phyloP scores from a whole-genome alignment of 1,140 invertebrate species.

The Tetranychus cinnabarinus region DNA sequence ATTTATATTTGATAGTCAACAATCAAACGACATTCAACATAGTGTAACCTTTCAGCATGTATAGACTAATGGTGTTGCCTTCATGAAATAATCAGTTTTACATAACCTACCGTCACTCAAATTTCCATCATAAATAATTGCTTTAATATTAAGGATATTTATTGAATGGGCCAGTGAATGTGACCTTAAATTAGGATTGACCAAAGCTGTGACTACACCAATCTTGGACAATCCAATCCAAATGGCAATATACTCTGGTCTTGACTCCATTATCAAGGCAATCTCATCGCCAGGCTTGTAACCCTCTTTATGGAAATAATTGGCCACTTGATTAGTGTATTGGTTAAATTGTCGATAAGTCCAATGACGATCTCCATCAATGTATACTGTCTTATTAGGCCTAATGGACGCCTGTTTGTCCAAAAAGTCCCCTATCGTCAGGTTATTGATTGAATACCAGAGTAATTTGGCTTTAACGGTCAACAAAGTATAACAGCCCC shows the following conservation, averaged over 20 bases:
- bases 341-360: conserved; percentile 47
- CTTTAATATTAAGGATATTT: conserved; percentile 16
- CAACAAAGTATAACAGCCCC: neutral
- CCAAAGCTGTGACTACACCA: conserved; percentile 18
- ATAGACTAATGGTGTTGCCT: too few relatives aligned
- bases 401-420: conserved; percentile 20
- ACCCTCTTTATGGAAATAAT: conserved; percentile 42
- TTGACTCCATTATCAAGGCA: conserved; percentile 57
- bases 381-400: conserved; percentile 50
- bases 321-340: conserved; percentile 46
- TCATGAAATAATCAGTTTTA: neutral
- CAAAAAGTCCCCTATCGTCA: neutral
- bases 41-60: too few relatives aligned
- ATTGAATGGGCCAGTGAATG: conserved; percentile 17
- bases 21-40: too few relatives aligned
- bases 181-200: conserved; percentile 17
- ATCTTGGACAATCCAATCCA: conserved; percentile 48
- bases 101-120: conserved; percentile 15
- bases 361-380: conserved; percentile 53
- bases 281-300: conserved; percentile 48
- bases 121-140: conserved; percentile 15
- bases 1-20: too few relatives aligned
- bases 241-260: conserved; percentile 51
- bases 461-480: neutral
- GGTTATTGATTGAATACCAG: neutral